Percentiles rank a stretch among this genome's conserved stretches.
Conservation (phyloP, 2,797 vertebrate species). For the Manis pentadactyla region DNA sequence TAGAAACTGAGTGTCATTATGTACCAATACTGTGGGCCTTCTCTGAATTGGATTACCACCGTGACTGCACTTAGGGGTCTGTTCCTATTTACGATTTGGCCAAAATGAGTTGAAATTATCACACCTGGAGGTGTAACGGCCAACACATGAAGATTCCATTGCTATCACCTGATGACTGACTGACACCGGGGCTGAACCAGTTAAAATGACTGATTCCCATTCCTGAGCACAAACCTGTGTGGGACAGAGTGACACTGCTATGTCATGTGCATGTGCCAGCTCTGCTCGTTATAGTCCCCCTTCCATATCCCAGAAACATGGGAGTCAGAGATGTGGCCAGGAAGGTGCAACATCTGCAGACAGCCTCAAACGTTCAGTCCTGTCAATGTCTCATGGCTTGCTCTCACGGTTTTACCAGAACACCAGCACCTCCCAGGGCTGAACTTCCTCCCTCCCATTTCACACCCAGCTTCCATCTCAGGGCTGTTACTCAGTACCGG, state of each 20-base stretch:
- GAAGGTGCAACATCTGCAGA: neutral
- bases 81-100: neutral
- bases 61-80: neutral
- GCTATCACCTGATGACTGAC: neutral
- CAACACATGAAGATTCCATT: accelerated
- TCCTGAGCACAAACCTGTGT: too few relatives aligned
- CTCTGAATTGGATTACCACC: accelerated
- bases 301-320: too few relatives aligned
- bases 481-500: accelerated
- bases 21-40: accelerated
- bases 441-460: neutral
- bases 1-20: too few relatives aligned
- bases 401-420: neutral
- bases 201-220: too few relatives aligned
- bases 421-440: neutral
- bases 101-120: neutral
- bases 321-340: neutral
- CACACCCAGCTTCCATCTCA: accelerated
- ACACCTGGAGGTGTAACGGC: accelerated
- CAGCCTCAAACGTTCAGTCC: neutral
- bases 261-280: neutral
- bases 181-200: neutral
- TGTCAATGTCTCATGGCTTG: accelerated
- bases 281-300: too few relatives aligned
- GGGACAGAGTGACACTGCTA: accelerated